Evolutionary conservation across 2,888 invertebrate genomes (phyloP).

Genomic region (Drosophila recens): DNA sequence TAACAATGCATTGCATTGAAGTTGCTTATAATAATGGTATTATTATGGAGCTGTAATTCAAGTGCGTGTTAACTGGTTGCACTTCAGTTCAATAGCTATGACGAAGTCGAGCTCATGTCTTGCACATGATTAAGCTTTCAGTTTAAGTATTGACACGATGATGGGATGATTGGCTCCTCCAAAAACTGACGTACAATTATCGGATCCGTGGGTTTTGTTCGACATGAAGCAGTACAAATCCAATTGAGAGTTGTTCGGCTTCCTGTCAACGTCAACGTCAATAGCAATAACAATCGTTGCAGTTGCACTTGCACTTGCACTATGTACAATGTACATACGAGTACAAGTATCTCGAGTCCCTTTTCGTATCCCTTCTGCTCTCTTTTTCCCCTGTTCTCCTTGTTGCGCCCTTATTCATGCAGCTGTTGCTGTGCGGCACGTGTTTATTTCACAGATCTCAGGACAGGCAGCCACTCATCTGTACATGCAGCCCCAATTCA

Average conservation of each 20-base stretch:
- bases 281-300: constrained; percentile 27
- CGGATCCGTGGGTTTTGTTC: constrained; percentile 13
- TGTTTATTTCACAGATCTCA: constrained; percentile 56
- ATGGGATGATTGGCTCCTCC: constrained; percentile 12
- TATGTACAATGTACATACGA: constrained; percentile 43
- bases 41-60: not conserved
- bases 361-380: not conserved
- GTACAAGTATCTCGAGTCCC: constrained; percentile 9
- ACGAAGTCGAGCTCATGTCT: constrained; percentile 11
- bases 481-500: constrained; percentile 64
- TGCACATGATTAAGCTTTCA: constrained; percentile 24
- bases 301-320: constrained; percentile 46
- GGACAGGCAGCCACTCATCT: constrained; percentile 67
- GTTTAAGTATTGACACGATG: not conserved
- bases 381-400: too few relatives aligned
- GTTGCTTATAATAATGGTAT: not conserved
- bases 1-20: constrained; percentile 3
- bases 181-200: constrained; percentile 34
- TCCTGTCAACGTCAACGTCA: constrained; percentile 34
- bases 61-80: constrained; percentile 4
- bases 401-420: not conserved
- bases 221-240: constrained; percentile 45
- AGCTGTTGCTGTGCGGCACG: constrained; percentile 8
- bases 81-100: constrained; percentile 1
- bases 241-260: constrained; percentile 48